Evolutionary conservation across 2,888 invertebrate species (phyloP).

Genomic region (Megalurothrips usitatus): DNA sequence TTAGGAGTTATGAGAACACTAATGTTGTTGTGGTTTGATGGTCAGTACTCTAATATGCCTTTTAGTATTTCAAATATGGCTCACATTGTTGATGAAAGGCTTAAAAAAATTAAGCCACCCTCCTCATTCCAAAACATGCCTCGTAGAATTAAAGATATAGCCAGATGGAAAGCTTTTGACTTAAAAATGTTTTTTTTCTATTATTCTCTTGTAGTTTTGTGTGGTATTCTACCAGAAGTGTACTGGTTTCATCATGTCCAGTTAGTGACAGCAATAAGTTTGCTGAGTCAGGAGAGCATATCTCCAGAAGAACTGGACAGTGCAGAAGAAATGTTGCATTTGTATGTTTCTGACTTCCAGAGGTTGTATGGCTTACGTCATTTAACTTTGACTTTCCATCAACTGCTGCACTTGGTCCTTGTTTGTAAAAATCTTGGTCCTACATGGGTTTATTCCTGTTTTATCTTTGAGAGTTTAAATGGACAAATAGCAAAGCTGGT

Average conservation of each 20-base stretch:
- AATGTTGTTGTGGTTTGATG: not conserved
- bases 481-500: slow-evolving; percentile 35
- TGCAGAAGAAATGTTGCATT: slow-evolving; percentile 33
- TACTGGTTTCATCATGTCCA: slow-evolving; percentile 37
- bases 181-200: slow-evolving; percentile 36
- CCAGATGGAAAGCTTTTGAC: slow-evolving; percentile 38
- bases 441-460: slow-evolving; percentile 35
- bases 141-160: not conserved
- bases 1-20: not conserved
- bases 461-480: slow-evolving; percentile 31
- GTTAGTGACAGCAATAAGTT: slow-evolving; percentile 36
- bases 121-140: not conserved
- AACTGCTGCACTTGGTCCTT: slow-evolving; percentile 37
- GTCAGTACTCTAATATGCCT: not conserved
- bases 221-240: slow-evolving; percentile 34
- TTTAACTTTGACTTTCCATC: slow-evolving; percentile 38
- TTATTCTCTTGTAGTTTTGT: slow-evolving; percentile 37
- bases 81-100: not conserved
- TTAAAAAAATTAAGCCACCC: not conserved
- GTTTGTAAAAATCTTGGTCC: slow-evolving; percentile 37
- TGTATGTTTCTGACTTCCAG: slow-evolving; percentile 36
- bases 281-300: slow-evolving; percentile 35
- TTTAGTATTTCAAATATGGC: not conserved
- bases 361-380: slow-evolving; percentile 37
- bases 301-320: slow-evolving; percentile 30